Percentiles rank a stretch among this genome's conserved stretches.
phyloP scores from a whole-genome alignment of 2,113 vertebrate genomes.

The Dromiciops gliroides region DNA sequence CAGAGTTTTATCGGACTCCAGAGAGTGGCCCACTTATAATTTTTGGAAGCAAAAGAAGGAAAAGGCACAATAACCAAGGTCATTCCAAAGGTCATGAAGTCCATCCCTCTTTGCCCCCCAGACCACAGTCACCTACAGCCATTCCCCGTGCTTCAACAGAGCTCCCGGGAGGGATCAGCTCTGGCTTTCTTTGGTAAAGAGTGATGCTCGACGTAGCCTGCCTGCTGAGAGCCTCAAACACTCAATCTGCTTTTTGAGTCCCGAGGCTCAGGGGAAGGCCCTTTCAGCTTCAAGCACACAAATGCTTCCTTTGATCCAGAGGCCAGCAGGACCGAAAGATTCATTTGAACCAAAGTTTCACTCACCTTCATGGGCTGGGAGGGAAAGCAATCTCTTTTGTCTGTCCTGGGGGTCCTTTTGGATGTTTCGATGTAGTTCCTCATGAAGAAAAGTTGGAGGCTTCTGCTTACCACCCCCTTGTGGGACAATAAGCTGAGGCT shows the following conservation, averaged over 20 bases:
- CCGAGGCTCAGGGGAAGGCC: constrained; percentile 72
- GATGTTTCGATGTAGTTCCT: constrained; percentile 77
- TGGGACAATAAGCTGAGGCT: constrained; percentile 8
- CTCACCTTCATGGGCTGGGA: constrained; percentile 63
- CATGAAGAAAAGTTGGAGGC: constrained; percentile 65
- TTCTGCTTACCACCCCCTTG: constrained; percentile 46
- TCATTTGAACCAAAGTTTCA: constrained; percentile 83
- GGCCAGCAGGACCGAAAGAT: constrained; percentile 82
- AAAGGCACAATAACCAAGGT: neutral
- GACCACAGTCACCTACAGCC: neutral
- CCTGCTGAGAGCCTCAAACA: neutral
- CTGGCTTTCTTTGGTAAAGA: neutral
- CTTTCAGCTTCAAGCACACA: constrained; percentile 75
- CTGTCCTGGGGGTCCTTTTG: constrained; percentile 72
- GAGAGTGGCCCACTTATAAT: neutral
- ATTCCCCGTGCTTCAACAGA: neutral
- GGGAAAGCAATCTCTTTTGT: constrained; percentile 75
- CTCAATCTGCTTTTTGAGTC: constrained; percentile 78
- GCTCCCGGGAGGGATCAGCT: neutral
- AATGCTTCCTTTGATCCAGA: constrained; percentile 83
- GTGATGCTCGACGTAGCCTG: neutral
- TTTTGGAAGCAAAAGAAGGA: neutral
- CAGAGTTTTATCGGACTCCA: neutral
- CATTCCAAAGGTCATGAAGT: neutral
- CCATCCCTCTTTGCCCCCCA: neutral